Percentiles rank a stretch among this genome's conserved stretches.
Conservation (phyloP, 2,113 vertebrate species). For the Neodon shergylaensis region DNA sequence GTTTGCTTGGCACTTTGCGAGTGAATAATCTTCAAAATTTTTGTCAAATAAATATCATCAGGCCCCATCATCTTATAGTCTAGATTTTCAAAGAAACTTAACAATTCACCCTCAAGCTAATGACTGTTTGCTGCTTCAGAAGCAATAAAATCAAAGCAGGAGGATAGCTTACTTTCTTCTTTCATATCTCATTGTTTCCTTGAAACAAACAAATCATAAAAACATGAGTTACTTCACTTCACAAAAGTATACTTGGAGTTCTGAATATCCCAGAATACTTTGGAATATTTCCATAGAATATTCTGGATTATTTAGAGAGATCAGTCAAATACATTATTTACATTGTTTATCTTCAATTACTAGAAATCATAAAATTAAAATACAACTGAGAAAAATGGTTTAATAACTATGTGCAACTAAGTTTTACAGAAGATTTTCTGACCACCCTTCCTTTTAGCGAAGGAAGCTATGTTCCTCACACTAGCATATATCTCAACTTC, state of each 20-base stretch:
- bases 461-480: neutral
- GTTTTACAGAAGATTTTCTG: neutral
- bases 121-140: slow-evolving; percentile 59
- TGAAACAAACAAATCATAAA: slow-evolving; percentile 60
- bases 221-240: slow-evolving; percentile 2
- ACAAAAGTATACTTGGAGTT: slow-evolving; percentile 17
- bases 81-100: slow-evolving; percentile 61
- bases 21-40: slow-evolving; percentile 58
- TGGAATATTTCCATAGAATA: neutral
- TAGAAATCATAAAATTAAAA: slow-evolving; percentile 64
- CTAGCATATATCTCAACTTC: neutral
- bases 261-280: neutral
- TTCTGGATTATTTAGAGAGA: neutral
- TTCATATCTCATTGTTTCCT: slow-evolving; percentile 55
- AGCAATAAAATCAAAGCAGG: slow-evolving; percentile 60
- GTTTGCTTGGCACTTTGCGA: slow-evolving; percentile 40
- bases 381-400: slow-evolving; percentile 27
- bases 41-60: slow-evolving; percentile 45
- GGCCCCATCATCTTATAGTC: neutral
- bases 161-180: slow-evolving; percentile 55
- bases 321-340: neutral
- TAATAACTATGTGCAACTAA: neutral
- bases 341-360: slow-evolving; percentile 20
- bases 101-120: slow-evolving; percentile 58
- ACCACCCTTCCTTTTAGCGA: neutral